phyloP scores from a whole-genome alignment of 2,888 invertebrate species.

The Ceriagrion tenellum region DNA sequence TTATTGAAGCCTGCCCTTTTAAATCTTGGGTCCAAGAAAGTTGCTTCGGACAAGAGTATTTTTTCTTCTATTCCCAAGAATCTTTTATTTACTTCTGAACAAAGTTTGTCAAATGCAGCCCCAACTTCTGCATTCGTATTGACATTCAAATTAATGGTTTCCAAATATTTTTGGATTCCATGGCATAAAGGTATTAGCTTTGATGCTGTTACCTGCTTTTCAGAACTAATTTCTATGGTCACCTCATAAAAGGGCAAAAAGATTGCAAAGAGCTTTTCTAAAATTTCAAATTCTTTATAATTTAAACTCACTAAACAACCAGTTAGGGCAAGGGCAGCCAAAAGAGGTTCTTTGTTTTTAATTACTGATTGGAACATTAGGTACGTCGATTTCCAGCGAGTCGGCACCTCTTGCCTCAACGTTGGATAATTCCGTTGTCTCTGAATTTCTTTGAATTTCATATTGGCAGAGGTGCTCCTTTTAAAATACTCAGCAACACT shows the following conservation, averaged over 20 bases:
- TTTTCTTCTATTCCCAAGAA: neutral
- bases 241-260: neutral
- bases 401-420: neutral
- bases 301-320: neutral
- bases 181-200: neutral
- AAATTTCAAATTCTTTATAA: neutral
- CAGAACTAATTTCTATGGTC: neutral
- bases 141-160: neutral
- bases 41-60: neutral
- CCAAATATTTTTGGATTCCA: neutral
- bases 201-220: neutral
- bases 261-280: neutral
- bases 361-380: neutral
- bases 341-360: neutral
- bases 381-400: neutral
- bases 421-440: neutral
- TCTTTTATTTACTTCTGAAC: neutral
- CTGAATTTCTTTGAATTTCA: neutral
- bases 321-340: neutral
- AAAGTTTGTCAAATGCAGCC: neutral
- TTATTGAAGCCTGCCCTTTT: neutral
- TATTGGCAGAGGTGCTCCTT: neutral
- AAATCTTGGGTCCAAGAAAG: neutral
- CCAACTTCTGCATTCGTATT: neutral
- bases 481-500: neutral